Evolutionary conservation across 2,113 vertebrate genomes (phyloP).

Genomic region (Podocnemis expansa): DNA sequence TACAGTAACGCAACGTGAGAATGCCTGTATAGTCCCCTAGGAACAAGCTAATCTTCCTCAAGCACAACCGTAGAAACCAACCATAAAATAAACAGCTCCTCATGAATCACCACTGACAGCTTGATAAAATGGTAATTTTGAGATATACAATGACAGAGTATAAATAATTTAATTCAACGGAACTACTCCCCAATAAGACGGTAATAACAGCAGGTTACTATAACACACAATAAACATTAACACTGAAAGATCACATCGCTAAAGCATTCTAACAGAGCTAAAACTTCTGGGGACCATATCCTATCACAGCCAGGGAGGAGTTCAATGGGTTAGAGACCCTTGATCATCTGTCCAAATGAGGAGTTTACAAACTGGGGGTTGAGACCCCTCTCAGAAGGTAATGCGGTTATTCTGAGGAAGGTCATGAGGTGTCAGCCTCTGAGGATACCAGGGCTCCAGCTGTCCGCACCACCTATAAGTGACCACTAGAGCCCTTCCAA

Average conservation of each 20-base stretch:
- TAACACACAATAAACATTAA: accelerated
- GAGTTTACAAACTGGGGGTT: too few species aligned
- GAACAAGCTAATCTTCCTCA: not conserved
- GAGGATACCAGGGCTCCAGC: too few species aligned
- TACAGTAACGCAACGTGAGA: not conserved
- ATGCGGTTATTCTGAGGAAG: too few species aligned
- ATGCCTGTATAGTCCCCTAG: not conserved
- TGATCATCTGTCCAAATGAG: not conserved
- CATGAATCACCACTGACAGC: not conserved
- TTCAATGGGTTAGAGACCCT: not conserved
- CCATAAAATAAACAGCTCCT: not conserved
- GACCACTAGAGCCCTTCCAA: too few species aligned
- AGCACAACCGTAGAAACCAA: not conserved
- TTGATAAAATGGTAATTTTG: not conserved
- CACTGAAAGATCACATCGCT: not conserved
- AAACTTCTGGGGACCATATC: not conserved
- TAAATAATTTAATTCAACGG: accelerated
- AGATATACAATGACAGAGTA: not conserved
- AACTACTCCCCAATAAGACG: accelerated
- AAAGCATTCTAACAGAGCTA: not conserved
- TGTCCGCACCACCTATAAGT: too few species aligned
- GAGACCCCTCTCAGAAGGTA: too few species aligned
- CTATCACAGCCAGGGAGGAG: not conserved
- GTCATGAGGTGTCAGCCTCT: too few species aligned
- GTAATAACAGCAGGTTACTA: not conserved